Base-by-base conservation (phyloP, 1,140 invertebrate species). In the Drosophila subobscura region DNA sequence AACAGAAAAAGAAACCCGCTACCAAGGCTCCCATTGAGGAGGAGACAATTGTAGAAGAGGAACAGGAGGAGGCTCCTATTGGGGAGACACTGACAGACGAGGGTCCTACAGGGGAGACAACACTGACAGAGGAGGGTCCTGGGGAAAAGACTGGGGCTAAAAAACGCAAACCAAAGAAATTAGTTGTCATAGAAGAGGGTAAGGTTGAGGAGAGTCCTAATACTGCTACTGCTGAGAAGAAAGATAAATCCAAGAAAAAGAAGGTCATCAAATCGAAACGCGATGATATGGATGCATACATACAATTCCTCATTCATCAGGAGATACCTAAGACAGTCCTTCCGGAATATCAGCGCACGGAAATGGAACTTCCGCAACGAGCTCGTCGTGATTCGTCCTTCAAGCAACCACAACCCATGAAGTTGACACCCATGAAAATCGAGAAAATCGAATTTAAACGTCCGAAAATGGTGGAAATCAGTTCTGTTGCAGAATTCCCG, bases 251-350 rank as follows among this genome's bases (percentile, higher is more conserved):
- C 1, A 86, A 83, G 53, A 86, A 91, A 41, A 81, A 89, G 51
- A 90, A 83, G 33, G 42, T 74, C 4, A 44, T 74, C 3, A 91
- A 91, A 25, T 70, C 89, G 5, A 91, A 91, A 42, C 77, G 84
- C 14, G 76, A 91, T 63, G 91, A 91, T 22, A 53, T 91, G 52
- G 90, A 91, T 63, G 90, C 91, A 12, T 91, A 91, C n/a, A 91
- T 91, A 37, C 85, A 91, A 56, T 90, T 86, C 40, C 61, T 92
- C 0, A 90, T 90, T 51, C 79, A 91, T 49, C 79, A 86, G 47
- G 91, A 93, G 79, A 88, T 92, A 72, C 85, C 84, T 4, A 91
- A 91, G 64, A 90, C 92, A 22, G 81, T 91, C 29, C 55, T 91
- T 33, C 79, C 88, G 72, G 80, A 80, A 3, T 91, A 91, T 53